Conservation (phyloP, 2,113 vertebrate genomes). For the Rissa tridactyla region DNA sequence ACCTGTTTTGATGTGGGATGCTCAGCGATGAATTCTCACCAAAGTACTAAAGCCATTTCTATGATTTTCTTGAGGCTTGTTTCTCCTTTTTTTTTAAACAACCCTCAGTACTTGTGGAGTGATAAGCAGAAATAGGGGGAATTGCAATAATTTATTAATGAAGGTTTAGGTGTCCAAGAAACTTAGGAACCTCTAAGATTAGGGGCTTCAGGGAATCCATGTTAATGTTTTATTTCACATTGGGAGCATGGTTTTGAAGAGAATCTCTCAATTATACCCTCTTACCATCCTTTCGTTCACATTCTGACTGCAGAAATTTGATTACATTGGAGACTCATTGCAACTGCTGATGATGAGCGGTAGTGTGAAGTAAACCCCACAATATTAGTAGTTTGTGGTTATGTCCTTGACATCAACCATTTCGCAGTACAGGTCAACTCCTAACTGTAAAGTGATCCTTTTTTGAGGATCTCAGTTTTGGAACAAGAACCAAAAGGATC, state of each 20-base stretch:
- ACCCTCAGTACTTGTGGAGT: neutral
- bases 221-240: neutral
- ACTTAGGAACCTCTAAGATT: neutral
- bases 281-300: neutral
- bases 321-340: neutral
- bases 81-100: neutral
- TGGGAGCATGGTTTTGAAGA: neutral
- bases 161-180: neutral
- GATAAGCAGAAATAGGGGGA: neutral
- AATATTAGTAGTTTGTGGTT: neutral
- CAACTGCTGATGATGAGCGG: neutral
- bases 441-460: neutral
- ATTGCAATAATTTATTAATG: neutral
- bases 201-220: neutral
- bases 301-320: neutral
- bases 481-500: neutral
- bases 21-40: neutral
- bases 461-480: neutral
- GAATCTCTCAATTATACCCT: neutral
- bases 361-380: neutral
- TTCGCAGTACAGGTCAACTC: neutral
- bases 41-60: neutral
- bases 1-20: neutral
- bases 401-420: neutral
- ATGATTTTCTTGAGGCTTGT: fast-evolving